Conservation (phyloP, 2,797 vertebrate species). For the Yasuhikotakia modesta region DNA sequence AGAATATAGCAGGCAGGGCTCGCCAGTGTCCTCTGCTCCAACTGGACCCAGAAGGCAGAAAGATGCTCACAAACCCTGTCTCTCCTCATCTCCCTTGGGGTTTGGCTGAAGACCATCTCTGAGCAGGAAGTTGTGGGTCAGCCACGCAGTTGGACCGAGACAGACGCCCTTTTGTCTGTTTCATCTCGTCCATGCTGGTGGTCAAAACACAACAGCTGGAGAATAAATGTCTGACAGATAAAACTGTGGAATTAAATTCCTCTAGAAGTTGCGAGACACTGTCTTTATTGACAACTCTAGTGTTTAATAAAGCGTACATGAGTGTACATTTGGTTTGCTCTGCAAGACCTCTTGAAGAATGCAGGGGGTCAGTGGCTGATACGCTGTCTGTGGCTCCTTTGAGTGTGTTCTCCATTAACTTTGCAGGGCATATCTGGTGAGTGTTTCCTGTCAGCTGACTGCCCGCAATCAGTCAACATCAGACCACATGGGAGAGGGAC, state of each 20-base stretch:
- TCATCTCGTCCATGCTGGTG: slow-evolving; percentile 64
- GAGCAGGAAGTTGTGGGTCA: slow-evolving; percentile 68
- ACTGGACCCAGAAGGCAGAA: slow-evolving; percentile 57
- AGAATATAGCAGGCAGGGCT: slow-evolving; percentile 34
- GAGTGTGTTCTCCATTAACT: slow-evolving; percentile 56
- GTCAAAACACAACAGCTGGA: slow-evolving; percentile 38
- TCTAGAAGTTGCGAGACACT: slow-evolving; percentile 31
- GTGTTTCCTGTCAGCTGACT: slow-evolving; percentile 60
- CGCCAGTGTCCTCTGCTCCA: too few relatives aligned
- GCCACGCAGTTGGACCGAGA: slow-evolving; percentile 56
- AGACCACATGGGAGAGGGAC: slow-evolving; percentile 26
- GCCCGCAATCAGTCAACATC: slow-evolving; percentile 44
- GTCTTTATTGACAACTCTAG: slow-evolving; percentile 16
- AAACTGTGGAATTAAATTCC: slow-evolving; percentile 33
- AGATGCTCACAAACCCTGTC: slow-evolving; percentile 50
- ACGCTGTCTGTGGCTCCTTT: slow-evolving; percentile 7
- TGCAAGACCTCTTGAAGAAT: slow-evolving; percentile 39
- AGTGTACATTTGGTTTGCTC: slow-evolving; percentile 39
- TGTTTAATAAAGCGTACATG: slow-evolving; percentile 37
- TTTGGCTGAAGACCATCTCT: slow-evolving; percentile 63
- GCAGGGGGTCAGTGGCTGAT: slow-evolving; percentile 44
- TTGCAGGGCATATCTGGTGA: slow-evolving; percentile 23
- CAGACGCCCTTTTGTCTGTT: slow-evolving; percentile 58
- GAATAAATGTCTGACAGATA: slow-evolving; percentile 24
- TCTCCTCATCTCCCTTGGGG: slow-evolving; percentile 55